Base-by-base conservation (phyloP, 2,888 invertebrate species). In the Drosophila quinaria region DNA sequence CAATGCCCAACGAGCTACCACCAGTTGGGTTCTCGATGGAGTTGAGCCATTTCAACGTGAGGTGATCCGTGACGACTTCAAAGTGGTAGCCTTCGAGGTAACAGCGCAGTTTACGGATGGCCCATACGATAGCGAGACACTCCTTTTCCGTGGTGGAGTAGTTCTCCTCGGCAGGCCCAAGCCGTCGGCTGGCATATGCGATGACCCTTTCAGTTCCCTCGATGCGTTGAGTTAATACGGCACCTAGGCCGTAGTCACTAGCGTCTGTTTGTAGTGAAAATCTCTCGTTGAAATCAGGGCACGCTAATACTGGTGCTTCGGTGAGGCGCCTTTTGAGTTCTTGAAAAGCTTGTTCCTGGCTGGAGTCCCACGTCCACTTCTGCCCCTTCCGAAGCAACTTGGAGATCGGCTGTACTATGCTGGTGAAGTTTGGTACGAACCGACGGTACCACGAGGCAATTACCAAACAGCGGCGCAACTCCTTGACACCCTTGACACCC, bases 111-210 rank as follows among this genome's bases (percentile, higher is more conserved):
- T 13, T 35, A 3, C 35, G 35, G 0, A 35, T 35, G 3, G 13
- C 35, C 35, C 22, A 22, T 22, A 22, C 22, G 22, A 22, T 22
- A 3, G 22, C 22, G 22, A 22, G 22, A 3, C 22, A 35, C 35
- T 35, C 11, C 13, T 35, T 35, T 4, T 35, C 13, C 2, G 70
- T 71, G 1, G 69, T 60, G 1, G 62, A 70, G 19, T 75, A 75
- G 9, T 74, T 71, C 3, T 54, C 60, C 17, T 74, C 70, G 0
- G 60, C 39, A 1, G 50, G 58, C 2, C 13, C 55, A 4, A 78
- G 25, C 0, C 58, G 42, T 10, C 74, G 42, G 10, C 33, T 33
- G 33, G 33, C 33, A 13, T 35, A 35, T 1, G 35, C 35, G 13
- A 35, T 35, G 35, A 13, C 35, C 35, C 13, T 11, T 4, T 42